Evolutionary conservation across 1,140 invertebrate species (phyloP).

Genomic region (Drosophila virilis): DNA sequence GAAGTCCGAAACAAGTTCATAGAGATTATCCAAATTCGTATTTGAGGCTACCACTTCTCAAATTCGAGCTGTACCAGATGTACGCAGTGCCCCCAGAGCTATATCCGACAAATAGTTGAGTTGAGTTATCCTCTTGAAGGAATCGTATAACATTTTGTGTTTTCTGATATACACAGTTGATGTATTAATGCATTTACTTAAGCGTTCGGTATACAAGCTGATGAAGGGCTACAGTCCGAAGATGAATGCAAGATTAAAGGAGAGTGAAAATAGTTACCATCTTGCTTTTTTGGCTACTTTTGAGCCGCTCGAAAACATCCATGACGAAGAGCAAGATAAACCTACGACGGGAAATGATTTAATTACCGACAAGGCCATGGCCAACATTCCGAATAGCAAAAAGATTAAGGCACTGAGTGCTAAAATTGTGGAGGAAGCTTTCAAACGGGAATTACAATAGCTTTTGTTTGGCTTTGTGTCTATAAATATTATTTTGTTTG

Average conservation of each 20-base stretch:
- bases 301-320: constrained; percentile 20
- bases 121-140: neutral
- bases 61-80: constrained; percentile 66
- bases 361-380: constrained; percentile 61
- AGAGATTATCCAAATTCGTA: constrained; percentile 63
- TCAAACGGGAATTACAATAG: constrained; percentile 53
- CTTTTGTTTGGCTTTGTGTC: neutral
- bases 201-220: constrained; percentile 50
- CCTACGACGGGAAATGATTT: constrained; percentile 29
- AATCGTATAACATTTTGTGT: neutral
- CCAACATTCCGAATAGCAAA: constrained; percentile 73
- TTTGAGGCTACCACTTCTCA: constrained; percentile 72
- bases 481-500: no score
- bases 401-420: constrained; percentile 74
- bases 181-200: neutral
- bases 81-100: neutral
- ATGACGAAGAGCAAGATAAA: neutral
- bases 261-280: neutral
- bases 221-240: neutral
- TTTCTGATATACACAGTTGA: neutral
- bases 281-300: neutral
- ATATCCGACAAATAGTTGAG: constrained; percentile 72
- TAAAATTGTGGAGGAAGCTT: constrained; percentile 66
- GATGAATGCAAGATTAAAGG: neutral
- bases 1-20: constrained; percentile 30